phyloP scores from a whole-genome alignment of 2,888 invertebrate genomes.

The Sphecodes monilicornis region DNA sequence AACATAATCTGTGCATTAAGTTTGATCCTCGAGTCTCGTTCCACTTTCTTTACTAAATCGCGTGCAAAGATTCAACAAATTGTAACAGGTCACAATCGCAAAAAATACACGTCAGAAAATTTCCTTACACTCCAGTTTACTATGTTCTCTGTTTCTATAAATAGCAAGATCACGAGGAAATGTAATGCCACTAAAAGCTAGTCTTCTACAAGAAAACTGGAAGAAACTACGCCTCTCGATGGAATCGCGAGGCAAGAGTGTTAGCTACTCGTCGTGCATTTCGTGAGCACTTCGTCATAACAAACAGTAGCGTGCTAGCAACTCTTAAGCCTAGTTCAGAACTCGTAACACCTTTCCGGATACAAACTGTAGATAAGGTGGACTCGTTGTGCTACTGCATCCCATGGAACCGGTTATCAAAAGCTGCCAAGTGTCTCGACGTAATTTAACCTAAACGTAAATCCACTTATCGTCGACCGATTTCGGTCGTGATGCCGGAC shows the following conservation, averaged over 20 bases:
- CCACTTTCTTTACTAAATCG: too few species aligned
- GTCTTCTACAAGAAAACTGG: too few species aligned
- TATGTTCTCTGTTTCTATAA: background rate
- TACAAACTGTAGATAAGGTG: background rate
- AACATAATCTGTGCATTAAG: too few species aligned
- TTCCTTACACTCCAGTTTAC: too few species aligned
- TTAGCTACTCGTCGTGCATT: background rate
- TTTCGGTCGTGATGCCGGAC: background rate
- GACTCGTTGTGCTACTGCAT: background rate
- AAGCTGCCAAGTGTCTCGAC: background rate
- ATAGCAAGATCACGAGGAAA: background rate
- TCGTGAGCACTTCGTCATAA: background rate
- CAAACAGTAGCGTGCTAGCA: background rate
- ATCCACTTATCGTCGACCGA: background rate
- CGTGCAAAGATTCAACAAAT: too few species aligned
- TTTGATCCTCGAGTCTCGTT: too few species aligned
- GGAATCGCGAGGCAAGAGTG: background rate
- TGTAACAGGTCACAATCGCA: background rate
- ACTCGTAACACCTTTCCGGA: constrained; percentile 4
- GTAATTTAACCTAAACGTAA: background rate
- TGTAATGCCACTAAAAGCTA: background rate
- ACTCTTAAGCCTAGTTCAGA: background rate
- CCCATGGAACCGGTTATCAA: background rate
- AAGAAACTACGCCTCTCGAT: background rate
- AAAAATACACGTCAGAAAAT: background rate